Base-by-base conservation (phyloP, 2,888 invertebrate genomes). In the Lithophane ornitopus region DNA sequence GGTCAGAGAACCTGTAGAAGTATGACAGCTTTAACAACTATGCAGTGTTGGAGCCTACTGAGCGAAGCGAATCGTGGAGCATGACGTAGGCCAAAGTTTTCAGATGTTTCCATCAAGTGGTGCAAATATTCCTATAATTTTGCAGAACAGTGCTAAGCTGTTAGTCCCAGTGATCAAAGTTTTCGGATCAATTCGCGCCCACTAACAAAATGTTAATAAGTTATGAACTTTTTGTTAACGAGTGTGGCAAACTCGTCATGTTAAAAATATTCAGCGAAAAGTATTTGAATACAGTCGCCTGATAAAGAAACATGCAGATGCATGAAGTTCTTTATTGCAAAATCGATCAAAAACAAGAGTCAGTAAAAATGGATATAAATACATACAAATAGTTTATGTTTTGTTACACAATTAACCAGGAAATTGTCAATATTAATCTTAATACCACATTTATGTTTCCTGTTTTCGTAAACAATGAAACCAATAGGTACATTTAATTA, bases 201-300 rank as follows among this genome's bases (percentile, higher is more conserved):
- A 73, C 26, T 72, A 44, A 80, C 44, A 61, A 80, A 72, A 72
- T 72, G 3, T 71, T 70, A 70, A 62, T 56, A 69, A 19, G n/a
- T 63, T 19, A 34, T 58, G 19, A 62, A 44, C 54, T 52, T 70
- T 65, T 65, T 61, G 49, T 49, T 8, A 49, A 49, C 19, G 22
- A 49, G 49, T 49, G 49, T 8, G 46, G 74, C 41, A n/a, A 34
- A 26, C 12, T 62, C 39, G 6, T 59, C n/a, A 34, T 61, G 59
- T 61, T 76, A 16, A n/a, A 69, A 67, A 62, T 44, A 56, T 66
- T 28, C 12, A 26, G 26, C 16, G 41, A 76, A 75, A 65, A 19
- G 14, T 49, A 26, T 41, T 76, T 49, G 4, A 46, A 61, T 72
- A 81, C 12, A 63, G 28, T 59, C 28, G 19, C 44, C n/a, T 14